Evolutionary conservation across 2,113 vertebrate genomes (phyloP).

Genomic region (Orcinus orca): DNA sequence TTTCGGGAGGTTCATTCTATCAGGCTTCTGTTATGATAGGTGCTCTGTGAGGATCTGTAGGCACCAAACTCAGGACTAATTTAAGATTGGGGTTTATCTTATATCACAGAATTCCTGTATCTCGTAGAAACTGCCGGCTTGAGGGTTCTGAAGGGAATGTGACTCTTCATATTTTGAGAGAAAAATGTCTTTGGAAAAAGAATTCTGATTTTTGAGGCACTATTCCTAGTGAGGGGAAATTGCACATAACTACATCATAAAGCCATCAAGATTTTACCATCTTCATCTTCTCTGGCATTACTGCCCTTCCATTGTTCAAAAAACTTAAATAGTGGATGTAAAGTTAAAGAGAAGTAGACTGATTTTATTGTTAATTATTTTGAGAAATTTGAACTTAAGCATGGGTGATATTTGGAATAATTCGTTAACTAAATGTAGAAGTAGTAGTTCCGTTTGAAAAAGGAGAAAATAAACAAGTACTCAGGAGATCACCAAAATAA

Average conservation of each 20-base stretch:
- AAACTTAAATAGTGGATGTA: not conserved
- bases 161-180: not conserved
- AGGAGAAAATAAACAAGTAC: not conserved
- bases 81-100: not conserved
- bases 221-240: not conserved
- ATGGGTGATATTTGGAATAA: not conserved
- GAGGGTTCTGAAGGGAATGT: not conserved
- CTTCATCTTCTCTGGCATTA: not conserved
- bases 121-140: not conserved
- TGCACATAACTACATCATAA: not conserved
- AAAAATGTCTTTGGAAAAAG: slow-evolving; percentile 13
- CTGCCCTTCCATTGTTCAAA: not conserved
- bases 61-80: not conserved
- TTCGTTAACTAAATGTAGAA: not conserved
- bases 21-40: not conserved
- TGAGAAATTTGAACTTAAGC: not conserved
- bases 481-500: not conserved
- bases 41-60: not conserved
- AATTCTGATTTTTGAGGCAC: not conserved
- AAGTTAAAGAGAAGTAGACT: not conserved
- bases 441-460: not conserved
- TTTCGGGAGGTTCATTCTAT: not conserved
- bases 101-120: not conserved
- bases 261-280: not conserved
- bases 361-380: not conserved